phyloP scores from a whole-genome alignment of 2,113 vertebrate species.

The Drymodes brunneopygia region DNA sequence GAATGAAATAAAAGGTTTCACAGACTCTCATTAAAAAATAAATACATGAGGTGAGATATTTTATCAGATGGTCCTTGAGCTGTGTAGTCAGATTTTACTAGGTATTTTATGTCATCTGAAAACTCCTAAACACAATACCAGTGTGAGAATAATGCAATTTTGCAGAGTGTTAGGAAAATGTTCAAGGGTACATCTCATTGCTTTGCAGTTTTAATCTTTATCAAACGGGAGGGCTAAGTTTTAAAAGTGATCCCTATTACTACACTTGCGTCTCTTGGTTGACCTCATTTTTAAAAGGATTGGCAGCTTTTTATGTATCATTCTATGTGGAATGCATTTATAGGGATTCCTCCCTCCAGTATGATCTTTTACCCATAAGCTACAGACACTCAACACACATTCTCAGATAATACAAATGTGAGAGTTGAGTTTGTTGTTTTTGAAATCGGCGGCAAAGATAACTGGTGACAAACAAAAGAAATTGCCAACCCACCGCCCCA shows the following conservation, averaged over 20 bases:
- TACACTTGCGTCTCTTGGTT: not conserved
- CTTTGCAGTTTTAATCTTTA: not conserved
- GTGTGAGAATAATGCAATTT: not conserved
- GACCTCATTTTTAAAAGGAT: not conserved
- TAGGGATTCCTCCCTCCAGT: not conserved
- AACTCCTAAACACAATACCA: not conserved
- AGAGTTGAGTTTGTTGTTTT: not conserved
- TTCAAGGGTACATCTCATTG: not conserved
- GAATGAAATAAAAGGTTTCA: not conserved
- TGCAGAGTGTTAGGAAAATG: not conserved
- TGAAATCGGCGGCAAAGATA: not conserved
- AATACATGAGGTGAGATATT: not conserved
- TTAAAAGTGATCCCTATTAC: not conserved
- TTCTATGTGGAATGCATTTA: not conserved
- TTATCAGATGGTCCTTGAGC: not conserved
- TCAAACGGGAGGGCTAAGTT: not conserved
- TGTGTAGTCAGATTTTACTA: not conserved
- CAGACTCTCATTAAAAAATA: not conserved
- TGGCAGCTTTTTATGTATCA: not conserved
- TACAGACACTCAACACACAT: not conserved
- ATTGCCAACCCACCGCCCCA: not conserved
- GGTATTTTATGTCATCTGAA: not conserved
- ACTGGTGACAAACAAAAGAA: not conserved
- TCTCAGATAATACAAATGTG: not conserved
- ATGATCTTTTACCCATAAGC: not conserved